A percentile compares a stretch with the other conserved stretches of the same genome.
phyloP scores from a whole-genome alignment of 2,888 invertebrate species.

The Oxycera nigricornis region DNA sequence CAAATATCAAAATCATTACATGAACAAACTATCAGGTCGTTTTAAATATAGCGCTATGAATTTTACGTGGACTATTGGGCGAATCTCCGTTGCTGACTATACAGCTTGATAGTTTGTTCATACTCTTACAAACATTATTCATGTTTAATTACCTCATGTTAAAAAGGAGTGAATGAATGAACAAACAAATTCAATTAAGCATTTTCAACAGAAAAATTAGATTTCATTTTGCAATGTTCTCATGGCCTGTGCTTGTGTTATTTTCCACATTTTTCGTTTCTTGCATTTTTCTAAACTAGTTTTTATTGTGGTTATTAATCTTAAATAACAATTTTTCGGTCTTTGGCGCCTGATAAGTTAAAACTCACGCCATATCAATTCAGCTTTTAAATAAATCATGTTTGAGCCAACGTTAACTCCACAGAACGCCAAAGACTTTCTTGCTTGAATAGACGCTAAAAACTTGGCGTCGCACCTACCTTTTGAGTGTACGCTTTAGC shows the following conservation, averaged over 20 bases:
- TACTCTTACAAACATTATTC: background rate
- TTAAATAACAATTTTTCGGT: slow-evolving; percentile 1
- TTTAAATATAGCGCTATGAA: background rate
- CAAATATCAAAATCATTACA: background rate
- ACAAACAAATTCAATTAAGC: slow-evolving; percentile 35
- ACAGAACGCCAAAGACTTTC: background rate
- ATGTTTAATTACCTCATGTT: slow-evolving; percentile 28
- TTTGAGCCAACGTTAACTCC: background rate
- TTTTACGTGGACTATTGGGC: background rate
- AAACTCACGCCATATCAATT: background rate
- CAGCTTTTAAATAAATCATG: background rate
- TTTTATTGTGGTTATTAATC: slow-evolving; percentile 13
- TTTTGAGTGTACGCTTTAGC: slow-evolving; percentile 73
- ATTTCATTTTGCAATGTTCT: slow-evolving; percentile 34
- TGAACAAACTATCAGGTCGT: slow-evolving; percentile 2
- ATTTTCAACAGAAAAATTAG: slow-evolving; percentile 15
- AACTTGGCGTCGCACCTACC: slow-evolving; percentile 61
- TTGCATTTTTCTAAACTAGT: slow-evolving; percentile 37
- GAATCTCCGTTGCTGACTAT: background rate
- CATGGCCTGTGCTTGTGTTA: slow-evolving; percentile 18
- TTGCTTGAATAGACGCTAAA: background rate
- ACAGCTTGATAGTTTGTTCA: slow-evolving; percentile 31
- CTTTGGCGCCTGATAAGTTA: background rate
- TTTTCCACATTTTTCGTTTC: slow-evolving; percentile 28
- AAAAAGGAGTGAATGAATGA: slow-evolving; percentile 32